A percentile compares a stretch with the other conserved stretches of the same genome.
Evolutionary conservation across 2,797 vertebrate genomes (phyloP).

Genomic region (Cottoperca gobio): DNA sequence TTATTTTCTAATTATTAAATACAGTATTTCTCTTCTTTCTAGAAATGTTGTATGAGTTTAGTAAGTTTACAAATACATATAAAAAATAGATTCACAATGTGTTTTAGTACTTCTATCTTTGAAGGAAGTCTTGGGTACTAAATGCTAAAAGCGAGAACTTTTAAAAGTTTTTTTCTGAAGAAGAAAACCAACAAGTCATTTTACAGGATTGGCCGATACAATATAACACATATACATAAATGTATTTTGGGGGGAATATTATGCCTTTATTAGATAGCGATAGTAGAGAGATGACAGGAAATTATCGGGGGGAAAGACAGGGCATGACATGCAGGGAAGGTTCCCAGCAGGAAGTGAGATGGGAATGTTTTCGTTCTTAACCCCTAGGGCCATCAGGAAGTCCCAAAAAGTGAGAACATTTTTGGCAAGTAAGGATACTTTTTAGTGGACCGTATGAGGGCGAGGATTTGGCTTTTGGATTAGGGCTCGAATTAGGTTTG

Average conservation of each 20-base stretch:
- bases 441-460: neutral
- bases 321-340: neutral
- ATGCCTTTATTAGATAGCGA: neutral
- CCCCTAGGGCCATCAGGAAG: neutral
- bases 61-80: neutral
- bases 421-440: neutral
- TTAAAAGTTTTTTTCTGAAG: too few relatives aligned
- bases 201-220: too few relatives aligned
- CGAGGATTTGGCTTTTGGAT: constrained; percentile 3
- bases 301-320: neutral
- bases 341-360: neutral
- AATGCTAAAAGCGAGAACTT: neutral
- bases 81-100: neutral
- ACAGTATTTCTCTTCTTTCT: neutral
- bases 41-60: neutral
- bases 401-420: neutral
- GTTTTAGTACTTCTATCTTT: neutral
- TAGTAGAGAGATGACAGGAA: neutral
- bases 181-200: too few relatives aligned
- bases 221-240: too few relatives aligned
- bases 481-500: neutral
- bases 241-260: neutral
- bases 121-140: neutral
- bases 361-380: neutral
- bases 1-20: neutral